A percentile compares a stretch with the other conserved stretches of the same genome.
Conservation (phyloP, 2,113 vertebrate species). For the Muscicapa adusta region DNA sequence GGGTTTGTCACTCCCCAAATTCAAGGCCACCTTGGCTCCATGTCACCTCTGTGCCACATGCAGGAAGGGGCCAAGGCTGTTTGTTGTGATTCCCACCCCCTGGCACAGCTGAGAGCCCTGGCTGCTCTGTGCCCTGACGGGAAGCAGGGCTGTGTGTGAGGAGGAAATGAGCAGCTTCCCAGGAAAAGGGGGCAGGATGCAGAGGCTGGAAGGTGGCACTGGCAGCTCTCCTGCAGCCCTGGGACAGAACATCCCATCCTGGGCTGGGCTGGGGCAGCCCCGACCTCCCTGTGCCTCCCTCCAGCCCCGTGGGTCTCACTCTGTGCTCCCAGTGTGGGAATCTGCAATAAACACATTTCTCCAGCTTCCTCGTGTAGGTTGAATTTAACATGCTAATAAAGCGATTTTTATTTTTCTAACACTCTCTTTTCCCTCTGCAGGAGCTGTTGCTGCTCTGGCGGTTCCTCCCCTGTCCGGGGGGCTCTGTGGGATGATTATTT, state of each 20-base stretch:
- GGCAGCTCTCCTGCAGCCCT: background rate
- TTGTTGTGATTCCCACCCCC: background rate
- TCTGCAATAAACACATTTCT: background rate
- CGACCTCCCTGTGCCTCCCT: background rate
- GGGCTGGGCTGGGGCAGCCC: background rate
- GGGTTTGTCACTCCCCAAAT: background rate
- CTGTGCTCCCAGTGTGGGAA: background rate
- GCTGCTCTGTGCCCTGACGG: accelerated
- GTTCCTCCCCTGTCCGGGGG: accelerated
- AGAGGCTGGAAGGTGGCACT: accelerated
- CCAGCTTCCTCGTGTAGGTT: background rate
- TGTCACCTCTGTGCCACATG: accelerated
- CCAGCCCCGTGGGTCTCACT: background rate
- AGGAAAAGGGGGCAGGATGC: accelerated
- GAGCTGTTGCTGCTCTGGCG: background rate
- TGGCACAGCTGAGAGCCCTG: background rate
- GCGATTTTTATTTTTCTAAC: background rate
- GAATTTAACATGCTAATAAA: background rate
- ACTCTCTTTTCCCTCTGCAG: background rate
- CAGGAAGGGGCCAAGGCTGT: background rate
- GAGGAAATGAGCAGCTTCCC: background rate
- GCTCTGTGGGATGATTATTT: accelerated
- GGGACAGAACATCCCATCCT: background rate
- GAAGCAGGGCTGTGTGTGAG: accelerated
- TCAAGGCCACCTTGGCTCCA: background rate